A percentile compares a stretch with the other conserved stretches of the same genome.
These are phyloP conservation scores for Melipona quadrifasciata DNA, from an alignment of 1,140 invertebrate species.

Conservation along the genomic window DNA sequence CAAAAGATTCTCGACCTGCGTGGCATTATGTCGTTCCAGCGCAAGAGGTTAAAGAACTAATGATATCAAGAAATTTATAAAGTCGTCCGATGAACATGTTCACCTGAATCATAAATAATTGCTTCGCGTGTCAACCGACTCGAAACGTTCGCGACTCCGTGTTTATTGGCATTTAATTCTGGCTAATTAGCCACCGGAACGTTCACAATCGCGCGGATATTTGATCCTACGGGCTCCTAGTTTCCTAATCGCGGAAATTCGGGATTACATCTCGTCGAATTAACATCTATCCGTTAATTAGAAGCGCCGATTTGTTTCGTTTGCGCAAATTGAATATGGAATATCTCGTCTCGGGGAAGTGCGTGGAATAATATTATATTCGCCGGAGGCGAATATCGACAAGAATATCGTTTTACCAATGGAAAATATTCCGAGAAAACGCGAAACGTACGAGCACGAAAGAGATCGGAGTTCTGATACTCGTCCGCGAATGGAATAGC, in stretches of 20 bases:
- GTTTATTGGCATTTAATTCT: neutral
- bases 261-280: neutral
- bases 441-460: too few species aligned
- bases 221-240: neutral
- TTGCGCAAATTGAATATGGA: neutral
- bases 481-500: too few species aligned
- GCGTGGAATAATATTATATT: neutral
- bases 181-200: neutral
- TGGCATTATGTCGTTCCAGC: too few species aligned
- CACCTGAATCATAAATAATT: too few species aligned
- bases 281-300: constrained; percentile 21
- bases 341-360: too few species aligned
- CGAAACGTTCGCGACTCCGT: neutral
- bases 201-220: neutral
- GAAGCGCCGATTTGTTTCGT: neutral
- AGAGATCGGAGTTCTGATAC: neutral
- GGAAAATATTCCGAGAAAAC: neutral
- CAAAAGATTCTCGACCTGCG: too few species aligned
- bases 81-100: too few species aligned
- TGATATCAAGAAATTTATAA: too few species aligned
- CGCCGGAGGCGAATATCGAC: neutral
- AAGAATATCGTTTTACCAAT: neutral
- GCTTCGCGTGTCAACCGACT: too few species aligned
- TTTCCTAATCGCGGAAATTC: neutral
- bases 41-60: too few species aligned